These are phyloP conservation scores for Acrossocheilus fasciatus DNA, from an alignment of 2,797 vertebrate species.

Conservation along the genomic window DNA sequence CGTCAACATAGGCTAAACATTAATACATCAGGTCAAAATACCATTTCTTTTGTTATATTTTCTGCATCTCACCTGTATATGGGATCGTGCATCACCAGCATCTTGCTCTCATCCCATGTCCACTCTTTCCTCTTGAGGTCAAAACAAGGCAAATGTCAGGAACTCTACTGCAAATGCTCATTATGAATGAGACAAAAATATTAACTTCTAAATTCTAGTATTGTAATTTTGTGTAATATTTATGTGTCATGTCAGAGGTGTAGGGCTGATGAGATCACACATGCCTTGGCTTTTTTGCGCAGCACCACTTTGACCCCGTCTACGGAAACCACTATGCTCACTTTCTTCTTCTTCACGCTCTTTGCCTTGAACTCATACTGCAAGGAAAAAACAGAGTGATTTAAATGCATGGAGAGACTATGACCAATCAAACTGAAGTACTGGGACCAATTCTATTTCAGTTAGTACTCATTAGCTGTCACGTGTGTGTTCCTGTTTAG, in stretches of 20 bases:
- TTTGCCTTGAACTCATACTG: slow-evolving; percentile 95
- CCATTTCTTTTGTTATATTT: background rate
- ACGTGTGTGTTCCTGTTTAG: too few species aligned
- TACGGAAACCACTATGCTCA: slow-evolving; percentile 87
- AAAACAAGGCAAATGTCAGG: background rate
- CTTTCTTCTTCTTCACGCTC: slow-evolving; percentile 92
- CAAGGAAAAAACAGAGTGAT: slow-evolving; percentile 24
- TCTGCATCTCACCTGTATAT: slow-evolving; percentile 81
- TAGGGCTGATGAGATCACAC: background rate
- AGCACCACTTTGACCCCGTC: slow-evolving; percentile 85
- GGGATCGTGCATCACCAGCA: slow-evolving; percentile 86
- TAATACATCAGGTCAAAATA: background rate
- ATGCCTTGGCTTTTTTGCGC: slow-evolving; percentile 89
- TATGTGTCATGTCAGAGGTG: background rate
- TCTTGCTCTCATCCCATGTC: slow-evolving; percentile 87
- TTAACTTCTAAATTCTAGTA: background rate
- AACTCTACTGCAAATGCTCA: background rate
- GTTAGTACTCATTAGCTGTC: background rate
- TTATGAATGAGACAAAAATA: background rate
- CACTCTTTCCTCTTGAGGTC: slow-evolving; percentile 85
- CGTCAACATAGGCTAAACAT: background rate
- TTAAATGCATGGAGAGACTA: background rate
- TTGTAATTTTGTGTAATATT: background rate
- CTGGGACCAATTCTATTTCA: background rate
- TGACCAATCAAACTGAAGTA: background rate